Percentiles rank a stretch among this genome's conserved stretches.
Evolutionary conservation across 2,797 vertebrate genomes (phyloP).

Genomic region (Pteropus rufus): DNA sequence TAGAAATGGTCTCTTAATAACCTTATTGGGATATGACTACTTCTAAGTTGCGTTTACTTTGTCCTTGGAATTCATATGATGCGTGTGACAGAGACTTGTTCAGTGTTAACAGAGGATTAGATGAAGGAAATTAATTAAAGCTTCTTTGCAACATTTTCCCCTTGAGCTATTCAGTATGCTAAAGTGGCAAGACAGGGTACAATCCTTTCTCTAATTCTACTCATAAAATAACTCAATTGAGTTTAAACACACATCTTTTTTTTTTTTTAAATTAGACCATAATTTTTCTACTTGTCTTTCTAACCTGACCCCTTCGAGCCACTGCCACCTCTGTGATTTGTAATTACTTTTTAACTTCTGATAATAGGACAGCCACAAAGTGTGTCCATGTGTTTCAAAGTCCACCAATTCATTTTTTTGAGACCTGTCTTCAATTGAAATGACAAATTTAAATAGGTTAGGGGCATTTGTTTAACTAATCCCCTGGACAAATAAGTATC

Average conservation of each 20-base stretch:
- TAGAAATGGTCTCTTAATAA: constrained; percentile 51
- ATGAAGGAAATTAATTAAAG: constrained; percentile 80
- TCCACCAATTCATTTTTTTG: not conserved
- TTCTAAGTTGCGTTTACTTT: constrained; percentile 52
- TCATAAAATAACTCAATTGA: constrained; percentile 78
- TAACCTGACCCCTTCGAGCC: constrained; percentile 60
- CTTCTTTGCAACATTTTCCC: constrained; percentile 66
- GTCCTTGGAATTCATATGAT: constrained; percentile 70
- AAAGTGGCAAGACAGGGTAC: constrained; percentile 52
- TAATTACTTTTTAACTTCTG: constrained; percentile 62
- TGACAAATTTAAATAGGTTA: not conserved
- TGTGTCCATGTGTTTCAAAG: not conserved
- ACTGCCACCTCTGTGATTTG: constrained; percentile 47
- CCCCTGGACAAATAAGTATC: not conserved
- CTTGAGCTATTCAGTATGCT: constrained; percentile 71
- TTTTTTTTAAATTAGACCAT: constrained; percentile 36
- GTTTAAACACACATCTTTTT: constrained; percentile 68
- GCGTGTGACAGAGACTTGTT: constrained; percentile 52
- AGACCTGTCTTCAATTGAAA: constrained; percentile 24
- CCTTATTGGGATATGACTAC: constrained; percentile 46
- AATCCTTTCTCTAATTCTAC: constrained; percentile 68
- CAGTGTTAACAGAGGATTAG: constrained; percentile 65
- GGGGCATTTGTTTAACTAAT: not conserved
- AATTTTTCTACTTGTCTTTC: constrained; percentile 71
- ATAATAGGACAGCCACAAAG: constrained; percentile 45